A percentile compares a stretch with the other conserved stretches of the same genome.
phyloP scores from a whole-genome alignment of 2,888 invertebrate genomes.

The Lycophotia porphyrea region DNA sequence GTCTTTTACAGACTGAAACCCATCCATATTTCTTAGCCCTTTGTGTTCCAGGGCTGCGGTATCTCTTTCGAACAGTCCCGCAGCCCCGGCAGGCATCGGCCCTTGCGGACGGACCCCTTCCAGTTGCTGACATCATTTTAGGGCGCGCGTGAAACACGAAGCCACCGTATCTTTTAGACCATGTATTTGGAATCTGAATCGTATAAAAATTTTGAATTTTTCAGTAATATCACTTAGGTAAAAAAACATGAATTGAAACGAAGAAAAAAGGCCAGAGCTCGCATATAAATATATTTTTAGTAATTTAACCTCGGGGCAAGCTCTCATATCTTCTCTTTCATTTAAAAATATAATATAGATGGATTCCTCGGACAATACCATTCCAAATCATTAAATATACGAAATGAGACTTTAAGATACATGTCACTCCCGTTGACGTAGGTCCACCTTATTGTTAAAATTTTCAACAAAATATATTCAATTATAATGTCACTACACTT shows the following conservation, averaged over 20 bases:
- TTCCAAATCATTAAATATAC: conserved; percentile 46
- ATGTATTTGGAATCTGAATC: neutral
- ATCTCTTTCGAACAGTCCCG: too few species aligned
- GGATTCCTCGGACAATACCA: conserved; percentile 31
- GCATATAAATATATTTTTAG: neutral
- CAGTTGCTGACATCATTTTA: too few species aligned
- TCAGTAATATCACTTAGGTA: neutral
- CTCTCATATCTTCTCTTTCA: conserved; percentile 17
- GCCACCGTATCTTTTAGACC: too few species aligned
- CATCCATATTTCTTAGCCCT: too few species aligned
- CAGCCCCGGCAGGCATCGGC: too few species aligned
- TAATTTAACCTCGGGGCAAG: neutral
- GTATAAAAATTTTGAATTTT: neutral
- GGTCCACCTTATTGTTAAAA: conserved; percentile 47
- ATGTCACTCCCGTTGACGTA: conserved; percentile 47
- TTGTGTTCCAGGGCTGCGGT: too few species aligned
- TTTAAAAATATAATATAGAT: conserved; percentile 21
- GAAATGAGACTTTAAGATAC: conserved; percentile 33
- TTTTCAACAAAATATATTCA: conserved; percentile 34
- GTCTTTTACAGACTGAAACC: too few species aligned
- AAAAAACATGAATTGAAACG: neutral
- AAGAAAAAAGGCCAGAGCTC: neutral
- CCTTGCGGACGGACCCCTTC: too few species aligned
- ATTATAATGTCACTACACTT: conserved; percentile 3
- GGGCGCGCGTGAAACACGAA: too few species aligned